Evolutionary conservation across 2,113 vertebrate genomes (phyloP), one percentile per base, ranked within the genome.

Genomic region (Oceanites oceanicus): DNA sequence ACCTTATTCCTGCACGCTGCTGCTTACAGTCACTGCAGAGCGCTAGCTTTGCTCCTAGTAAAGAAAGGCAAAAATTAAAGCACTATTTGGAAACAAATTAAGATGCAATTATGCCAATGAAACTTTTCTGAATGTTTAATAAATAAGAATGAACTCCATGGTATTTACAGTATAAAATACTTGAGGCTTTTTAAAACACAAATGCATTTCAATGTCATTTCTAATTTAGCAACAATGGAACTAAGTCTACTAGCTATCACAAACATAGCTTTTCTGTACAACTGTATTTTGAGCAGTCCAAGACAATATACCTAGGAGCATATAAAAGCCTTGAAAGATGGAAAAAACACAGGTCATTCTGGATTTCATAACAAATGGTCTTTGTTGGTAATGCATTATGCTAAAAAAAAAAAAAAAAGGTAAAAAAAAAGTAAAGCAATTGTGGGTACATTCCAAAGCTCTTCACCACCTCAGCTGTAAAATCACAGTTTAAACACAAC

Each of bases 361-460:
- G 27, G 45, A 68, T 75, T 95, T 92, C 22, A 55, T 53, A 77
- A 86, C 5, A 32, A 94, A 58, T 77, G n/a, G 25, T 56, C 62
- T 78, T 80, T 89, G 22, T 47, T 75, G 25, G 19, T 81, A 90
- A 80, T 34, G 8, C 11, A 49, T 56, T 90, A 90, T 59, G 21
- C 3, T 73, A 49, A 65, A 59, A 70, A 79, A 84, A 25, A 21
- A 25, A 40, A 58, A 72, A 62, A 40, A 71, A 40, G 49, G 27
- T 29, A 23, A 53, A 76, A 40, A 82, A 77, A 63, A 75, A 15
- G 4, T 14, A 53, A 83, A 93, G 65, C 13, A 74, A 92, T 73
- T 86, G 45, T 84, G 62, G n/a, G 38, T 77, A 81, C 88, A 97
- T 97, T 96, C 86, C 94, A 83, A 90, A 94, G 63, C 52, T 92